A percentile compares a stretch with the other conserved stretches of the same genome.
Conservation (phyloP, 2,113 vertebrate species). For the Pomatostomus ruficeps region DNA sequence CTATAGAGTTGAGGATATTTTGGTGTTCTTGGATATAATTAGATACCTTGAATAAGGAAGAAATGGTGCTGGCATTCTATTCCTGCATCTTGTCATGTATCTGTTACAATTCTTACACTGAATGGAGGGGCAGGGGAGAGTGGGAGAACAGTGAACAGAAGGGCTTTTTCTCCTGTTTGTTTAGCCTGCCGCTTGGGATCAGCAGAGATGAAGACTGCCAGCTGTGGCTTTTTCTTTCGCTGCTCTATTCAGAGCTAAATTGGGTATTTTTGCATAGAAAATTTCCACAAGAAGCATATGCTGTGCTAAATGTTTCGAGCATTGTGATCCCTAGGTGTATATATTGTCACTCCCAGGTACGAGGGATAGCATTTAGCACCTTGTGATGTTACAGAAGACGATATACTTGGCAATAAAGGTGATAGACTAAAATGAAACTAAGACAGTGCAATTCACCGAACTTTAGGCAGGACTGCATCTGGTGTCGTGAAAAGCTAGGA, state of each 20-base stretch:
- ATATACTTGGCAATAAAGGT: background rate
- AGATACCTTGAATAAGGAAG: background rate
- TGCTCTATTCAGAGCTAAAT: slow-evolving; percentile 11
- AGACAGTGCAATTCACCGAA: background rate
- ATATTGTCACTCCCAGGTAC: background rate
- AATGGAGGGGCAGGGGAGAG: background rate
- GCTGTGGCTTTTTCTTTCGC: slow-evolving; percentile 2
- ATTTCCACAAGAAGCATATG: slow-evolving; percentile 27
- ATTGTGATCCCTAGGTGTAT: slow-evolving; percentile 10
- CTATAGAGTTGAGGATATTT: background rate
- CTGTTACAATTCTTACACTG: background rate
- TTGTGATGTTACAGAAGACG: background rate
- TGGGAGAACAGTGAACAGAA: background rate
- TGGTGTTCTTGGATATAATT: background rate
- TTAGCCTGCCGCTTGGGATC: background rate
- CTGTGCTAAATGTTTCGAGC: slow-evolving; percentile 20
- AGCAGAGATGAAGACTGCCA: background rate
- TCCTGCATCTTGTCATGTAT: background rate
- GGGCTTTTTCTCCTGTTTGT: background rate
- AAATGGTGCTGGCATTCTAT: background rate
- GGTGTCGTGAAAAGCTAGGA: background rate
- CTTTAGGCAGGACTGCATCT: background rate
- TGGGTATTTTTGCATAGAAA: background rate
- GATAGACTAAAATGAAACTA: background rate
- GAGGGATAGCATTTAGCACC: background rate